These are phyloP conservation scores for Montipora capricornis DNA, from an alignment of 64 coral and sea anemone genomes.

Conservation along the genomic window DNA sequence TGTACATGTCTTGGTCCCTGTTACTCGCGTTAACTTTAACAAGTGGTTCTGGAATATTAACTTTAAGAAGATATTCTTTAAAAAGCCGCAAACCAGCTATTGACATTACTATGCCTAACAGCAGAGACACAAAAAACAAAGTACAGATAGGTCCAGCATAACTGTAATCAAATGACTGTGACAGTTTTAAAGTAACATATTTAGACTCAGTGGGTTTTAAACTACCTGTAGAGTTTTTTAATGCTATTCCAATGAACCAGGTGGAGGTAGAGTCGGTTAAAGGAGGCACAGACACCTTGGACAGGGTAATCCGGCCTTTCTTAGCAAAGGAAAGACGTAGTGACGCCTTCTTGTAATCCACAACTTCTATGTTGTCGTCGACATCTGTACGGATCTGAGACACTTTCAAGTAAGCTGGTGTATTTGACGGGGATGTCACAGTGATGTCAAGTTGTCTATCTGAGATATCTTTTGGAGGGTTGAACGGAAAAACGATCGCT, in stretches of 20 bases:
- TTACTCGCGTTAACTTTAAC: too few relatives aligned
- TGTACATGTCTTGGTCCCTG: too few relatives aligned
- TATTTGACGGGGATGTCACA: background rate
- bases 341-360: background rate
- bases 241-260: constrained; percentile 60
- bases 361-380: background rate
- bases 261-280: constrained; percentile 28
- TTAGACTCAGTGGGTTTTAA: too few relatives aligned
- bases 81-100: too few relatives aligned
- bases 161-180: too few relatives aligned
- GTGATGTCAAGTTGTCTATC: constrained; percentile 68
- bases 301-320: constrained; percentile 55
- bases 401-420: constrained; percentile 68
- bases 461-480: constrained; percentile 10
- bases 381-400: constrained; percentile 43
- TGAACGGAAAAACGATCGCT: constrained; percentile 31
- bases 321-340: constrained; percentile 53
- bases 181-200: too few relatives aligned
- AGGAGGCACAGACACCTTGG: constrained; percentile 16
- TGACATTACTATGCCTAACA: too few relatives aligned
- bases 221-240: constrained; percentile 11
- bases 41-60: too few relatives aligned
- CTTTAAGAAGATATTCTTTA: too few relatives aligned
- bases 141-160: too few relatives aligned
- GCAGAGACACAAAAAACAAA: too few relatives aligned